phyloP scores from a whole-genome alignment of 1,140 invertebrate species.

The Intoshia linei region DNA sequence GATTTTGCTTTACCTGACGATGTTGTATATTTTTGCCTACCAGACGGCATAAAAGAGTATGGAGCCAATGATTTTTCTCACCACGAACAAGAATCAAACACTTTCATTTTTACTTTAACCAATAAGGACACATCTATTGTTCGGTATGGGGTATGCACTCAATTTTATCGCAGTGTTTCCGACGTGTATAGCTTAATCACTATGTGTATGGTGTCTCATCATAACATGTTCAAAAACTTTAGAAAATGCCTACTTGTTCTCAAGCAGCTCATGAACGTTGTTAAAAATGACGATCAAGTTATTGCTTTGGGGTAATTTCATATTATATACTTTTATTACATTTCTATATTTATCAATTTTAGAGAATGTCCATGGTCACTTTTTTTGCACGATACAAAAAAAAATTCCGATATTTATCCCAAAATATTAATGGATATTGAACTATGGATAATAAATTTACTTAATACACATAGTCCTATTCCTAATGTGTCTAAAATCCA shows the following conservation, averaged over 20 bases:
- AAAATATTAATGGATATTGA: too few relatives aligned
- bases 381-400: too few relatives aligned
- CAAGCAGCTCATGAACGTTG: constrained; percentile 67
- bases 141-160: constrained; percentile 55
- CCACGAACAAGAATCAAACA: constrained; percentile 56
- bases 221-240: constrained; percentile 89
- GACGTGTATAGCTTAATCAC: not conserved
- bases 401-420: too few relatives aligned
- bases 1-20: constrained; percentile 82
- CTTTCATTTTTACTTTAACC: constrained; percentile 86
- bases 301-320: constrained; percentile 7
- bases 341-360: not conserved
- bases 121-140: constrained; percentile 80
- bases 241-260: constrained; percentile 75
- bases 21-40: constrained; percentile 96
- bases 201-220: constrained; percentile 78
- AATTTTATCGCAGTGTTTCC: constrained; percentile 45
- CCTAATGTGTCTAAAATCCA: too few relatives aligned
- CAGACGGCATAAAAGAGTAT: constrained; percentile 67
- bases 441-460: too few relatives aligned
- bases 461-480: too few relatives aligned
- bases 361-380: not conserved
- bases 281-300: constrained; percentile 49
- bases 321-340: constrained; percentile 2
- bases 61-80: constrained; percentile 36